These are phyloP conservation scores for Metopia argyrocephala DNA, from an alignment of 2,888 invertebrate genomes.

Conservation along the genomic window DNA sequence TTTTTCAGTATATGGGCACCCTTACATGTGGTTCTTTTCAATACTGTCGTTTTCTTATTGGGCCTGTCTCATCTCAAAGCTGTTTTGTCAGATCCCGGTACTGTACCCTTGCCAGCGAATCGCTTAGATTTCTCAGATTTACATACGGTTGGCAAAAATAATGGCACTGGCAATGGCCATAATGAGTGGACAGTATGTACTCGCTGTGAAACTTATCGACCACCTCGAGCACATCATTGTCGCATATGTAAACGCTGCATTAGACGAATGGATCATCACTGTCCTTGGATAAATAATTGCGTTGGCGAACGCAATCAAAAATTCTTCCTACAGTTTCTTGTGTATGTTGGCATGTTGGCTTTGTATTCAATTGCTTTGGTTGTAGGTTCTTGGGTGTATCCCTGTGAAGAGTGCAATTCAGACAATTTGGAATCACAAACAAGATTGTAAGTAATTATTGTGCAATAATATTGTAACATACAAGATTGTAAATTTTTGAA, in stretches of 20 bases:
- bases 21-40: conserved; percentile 88
- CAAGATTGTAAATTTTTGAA: too few relatives aligned
- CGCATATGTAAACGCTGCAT: conserved; percentile 91
- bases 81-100: conserved; percentile 93
- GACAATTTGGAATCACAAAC: conserved; percentile 84
- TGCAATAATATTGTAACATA: neutral
- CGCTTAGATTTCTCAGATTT: conserved; percentile 90
- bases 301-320: conserved; percentile 95
- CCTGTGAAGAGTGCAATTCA: conserved; percentile 83
- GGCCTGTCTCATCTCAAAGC: conserved; percentile 89
- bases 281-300: conserved; percentile 96
- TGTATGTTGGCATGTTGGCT: conserved; percentile 86
- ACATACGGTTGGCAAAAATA: conserved; percentile 81
- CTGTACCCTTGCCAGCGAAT: conserved; percentile 87
- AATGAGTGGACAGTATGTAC: conserved; percentile 81
- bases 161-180: conserved; percentile 79
- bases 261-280: conserved; percentile 81
- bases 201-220: conserved; percentile 89
- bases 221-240: conserved; percentile 92
- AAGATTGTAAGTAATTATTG: conserved; percentile 83
- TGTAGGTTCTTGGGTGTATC: conserved; percentile 85
- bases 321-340: conserved; percentile 92
- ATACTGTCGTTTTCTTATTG: conserved; percentile 86
- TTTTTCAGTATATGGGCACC: conserved; percentile 87
- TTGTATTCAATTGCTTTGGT: conserved; percentile 85